A percentile compares a stretch with the other conserved stretches of the same genome.
Conservation (phyloP, 2,888 invertebrate species). For the Odontomyia ornata region DNA sequence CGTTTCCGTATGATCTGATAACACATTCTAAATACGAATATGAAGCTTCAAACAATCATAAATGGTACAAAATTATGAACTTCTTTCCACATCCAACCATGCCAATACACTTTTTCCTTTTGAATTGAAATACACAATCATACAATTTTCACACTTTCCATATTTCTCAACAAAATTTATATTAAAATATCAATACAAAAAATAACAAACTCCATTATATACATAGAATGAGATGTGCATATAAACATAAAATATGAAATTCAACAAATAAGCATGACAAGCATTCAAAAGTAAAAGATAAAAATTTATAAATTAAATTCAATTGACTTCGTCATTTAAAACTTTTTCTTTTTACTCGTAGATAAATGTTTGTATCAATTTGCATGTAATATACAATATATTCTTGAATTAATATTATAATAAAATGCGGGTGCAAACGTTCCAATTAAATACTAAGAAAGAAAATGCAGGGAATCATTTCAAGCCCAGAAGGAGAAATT, state of each 20-base stretch:
- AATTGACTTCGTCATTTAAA: constrained; percentile 1
- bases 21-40: neutral
- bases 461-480: too few relatives aligned
- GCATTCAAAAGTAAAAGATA: neutral
- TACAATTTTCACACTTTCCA: neutral
- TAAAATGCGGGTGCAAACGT: too few relatives aligned
- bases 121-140: neutral
- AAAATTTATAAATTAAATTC: neutral
- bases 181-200: constrained; percentile 13
- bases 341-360: neutral
- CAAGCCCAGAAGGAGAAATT: too few relatives aligned
- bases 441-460: too few relatives aligned
- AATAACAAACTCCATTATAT: neutral
- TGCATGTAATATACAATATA: too few relatives aligned
- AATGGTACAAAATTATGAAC: neutral
- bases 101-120: neutral
- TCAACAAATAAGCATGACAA: constrained; percentile 34
- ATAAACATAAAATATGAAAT: constrained; percentile 1
- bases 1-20: too few relatives aligned
- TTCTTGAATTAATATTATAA: too few relatives aligned
- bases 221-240: neutral
- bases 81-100: neutral
- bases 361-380: neutral
- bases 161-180: neutral
- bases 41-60: neutral